Evolutionary conservation across 2,113 vertebrate species (phyloP), one percentile per base, ranked within the genome.

Genomic region (Nannobrachium achirus): DNA sequence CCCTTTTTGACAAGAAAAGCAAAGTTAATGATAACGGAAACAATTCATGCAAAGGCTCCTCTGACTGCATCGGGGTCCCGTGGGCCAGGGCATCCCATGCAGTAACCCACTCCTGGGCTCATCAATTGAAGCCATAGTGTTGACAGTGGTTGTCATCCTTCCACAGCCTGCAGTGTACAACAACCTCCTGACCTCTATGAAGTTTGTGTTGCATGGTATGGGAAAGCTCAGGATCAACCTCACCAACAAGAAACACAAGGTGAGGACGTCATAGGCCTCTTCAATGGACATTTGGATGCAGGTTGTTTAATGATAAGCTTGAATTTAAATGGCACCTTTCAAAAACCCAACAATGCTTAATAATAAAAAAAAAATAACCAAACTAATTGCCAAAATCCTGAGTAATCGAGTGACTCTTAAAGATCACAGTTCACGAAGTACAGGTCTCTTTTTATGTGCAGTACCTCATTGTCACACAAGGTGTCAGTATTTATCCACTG

Each of bases 171-270:
- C 93, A 1, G 86, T 93, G 1, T 64, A 93, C 4, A 92, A 94
- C 56, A 94, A 94, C 75, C 89, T 94, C 6, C 73, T 94, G 59
- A 93, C 83, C 38, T 94, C 93, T 0, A 92, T 93, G 90, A 94
- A 93, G 91, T 88, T 91, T 78, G 92, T 94, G 40, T 89, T 94
- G 13, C 88, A 65, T 10, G 93, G 92, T 38, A 94, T 93, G 93
- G 92, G 93, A 0, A 80, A 86, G 60, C 86, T 94, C 53, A 73
- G 92, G 63, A 88, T 94, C 51, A 93, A 93, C 75, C 86, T 94
- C 4, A 80, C 89, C 10, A 90, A 87, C 83, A 85, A 79, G 70
- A 92, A 90, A 48, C 93, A 94, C 76, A 92, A 91, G 86, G 93
- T 92, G 19, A 76, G 42, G 8, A 2, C 19, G 50, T 2, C 19